A percentile compares a stretch with the other conserved stretches of the same genome.
These are phyloP conservation scores for Chironex yamaguchii DNA, from an alignment of 30 jellyfish, hydroid and myxozoan genomes.

Conservation along the genomic window DNA sequence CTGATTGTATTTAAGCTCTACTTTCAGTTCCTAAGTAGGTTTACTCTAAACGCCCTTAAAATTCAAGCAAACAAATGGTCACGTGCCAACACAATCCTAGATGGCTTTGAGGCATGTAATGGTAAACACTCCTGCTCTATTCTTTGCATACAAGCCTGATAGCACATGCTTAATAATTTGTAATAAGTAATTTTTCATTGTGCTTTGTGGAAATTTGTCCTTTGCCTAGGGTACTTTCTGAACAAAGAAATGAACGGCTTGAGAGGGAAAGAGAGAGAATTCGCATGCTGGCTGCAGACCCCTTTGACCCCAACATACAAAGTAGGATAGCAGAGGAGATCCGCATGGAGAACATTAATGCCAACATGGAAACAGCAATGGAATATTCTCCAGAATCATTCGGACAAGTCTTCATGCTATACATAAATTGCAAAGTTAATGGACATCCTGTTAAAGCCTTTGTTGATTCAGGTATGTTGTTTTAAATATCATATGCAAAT, in stretches of 20 bases:
- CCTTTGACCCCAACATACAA: conserved; percentile 95
- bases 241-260: conserved; percentile 82
- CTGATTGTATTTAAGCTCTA: no score
- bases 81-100: no score
- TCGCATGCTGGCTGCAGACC: conserved; percentile 92
- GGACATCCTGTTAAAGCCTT: conserved; percentile 99
- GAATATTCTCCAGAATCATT: conserved; percentile 96
- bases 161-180: no score
- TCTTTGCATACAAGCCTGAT: no score
- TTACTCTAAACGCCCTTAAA: no score
- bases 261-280: conserved; percentile 88
- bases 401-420: conserved; percentile 98
- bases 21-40: no score
- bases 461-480: conserved; percentile 85
- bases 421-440: conserved; percentile 88
- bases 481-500: no score
- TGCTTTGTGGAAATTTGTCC: no score
- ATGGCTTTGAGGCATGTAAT: no score
- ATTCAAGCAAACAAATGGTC: no score
- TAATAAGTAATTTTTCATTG: no score
- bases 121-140: no score
- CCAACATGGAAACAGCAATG: conserved; percentile 99
- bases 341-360: conserved; percentile 95
- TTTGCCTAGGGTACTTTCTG: conserved; percentile 75
- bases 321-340: conserved; percentile 93